Conservation (phyloP, 23 tunicate species). For the Styela plicata region DNA sequence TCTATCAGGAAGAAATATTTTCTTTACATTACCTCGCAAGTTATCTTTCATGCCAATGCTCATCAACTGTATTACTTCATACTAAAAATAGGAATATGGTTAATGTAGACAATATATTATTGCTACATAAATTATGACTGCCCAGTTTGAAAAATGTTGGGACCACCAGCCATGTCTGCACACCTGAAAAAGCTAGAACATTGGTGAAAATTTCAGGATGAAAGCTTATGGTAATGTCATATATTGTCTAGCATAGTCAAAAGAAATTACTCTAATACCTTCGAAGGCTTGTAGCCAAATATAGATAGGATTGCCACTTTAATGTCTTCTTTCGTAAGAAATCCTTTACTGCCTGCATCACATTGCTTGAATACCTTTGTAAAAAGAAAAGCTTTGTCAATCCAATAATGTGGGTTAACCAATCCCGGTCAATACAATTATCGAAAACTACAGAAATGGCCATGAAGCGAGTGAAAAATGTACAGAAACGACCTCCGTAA, state of each 20-base stretch:
- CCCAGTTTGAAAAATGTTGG: too few species aligned
- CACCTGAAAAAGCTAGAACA: too few species aligned
- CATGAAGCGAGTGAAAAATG: too few species aligned
- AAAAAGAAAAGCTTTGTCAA: too few species aligned
- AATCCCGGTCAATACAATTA: too few species aligned
- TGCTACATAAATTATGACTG: neutral
- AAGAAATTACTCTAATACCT: neutral
- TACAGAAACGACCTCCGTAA: too few species aligned
- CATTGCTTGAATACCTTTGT: slow-evolving; percentile 45
- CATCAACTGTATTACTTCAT: slow-evolving; percentile 69
- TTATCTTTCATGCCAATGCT: slow-evolving; percentile 10
- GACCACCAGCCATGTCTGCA: too few species aligned
- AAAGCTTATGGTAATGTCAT: too few species aligned
- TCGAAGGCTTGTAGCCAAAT: slow-evolving; percentile 89
- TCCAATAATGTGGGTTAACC: too few species aligned
- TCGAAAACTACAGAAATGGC: too few species aligned
- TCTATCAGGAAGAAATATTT: too few species aligned
- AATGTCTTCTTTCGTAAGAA: slow-evolving; percentile 52
- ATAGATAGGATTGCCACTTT: slow-evolving; percentile 74
- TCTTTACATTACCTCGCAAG: neutral
- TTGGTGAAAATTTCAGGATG: too few species aligned
- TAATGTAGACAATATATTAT: neutral
- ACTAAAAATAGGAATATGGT: neutral
- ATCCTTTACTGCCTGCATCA: slow-evolving; percentile 52
- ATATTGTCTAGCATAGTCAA: neutral